Percentiles rank a stretch among this genome's conserved stretches.
These are phyloP conservation scores for Crocuta crocuta DNA, from an alignment of 2,113 vertebrate species.

Conservation along the genomic window DNA sequence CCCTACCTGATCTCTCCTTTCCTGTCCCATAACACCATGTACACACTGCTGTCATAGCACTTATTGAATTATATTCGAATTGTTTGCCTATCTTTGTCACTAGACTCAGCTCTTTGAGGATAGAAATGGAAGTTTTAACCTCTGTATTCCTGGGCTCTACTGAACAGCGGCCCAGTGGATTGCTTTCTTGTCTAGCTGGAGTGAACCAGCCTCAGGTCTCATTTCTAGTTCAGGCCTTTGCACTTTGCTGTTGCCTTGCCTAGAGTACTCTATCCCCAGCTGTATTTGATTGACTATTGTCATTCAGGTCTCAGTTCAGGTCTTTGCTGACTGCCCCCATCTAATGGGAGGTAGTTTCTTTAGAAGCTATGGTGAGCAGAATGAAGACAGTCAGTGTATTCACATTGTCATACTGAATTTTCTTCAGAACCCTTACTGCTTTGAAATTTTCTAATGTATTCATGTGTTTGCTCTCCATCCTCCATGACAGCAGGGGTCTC, in stretches of 20 bases:
- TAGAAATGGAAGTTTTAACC: background rate
- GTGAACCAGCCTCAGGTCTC: background rate
- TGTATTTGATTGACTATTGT: background rate
- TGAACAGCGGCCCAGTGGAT: background rate
- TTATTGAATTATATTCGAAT: background rate
- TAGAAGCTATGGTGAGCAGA: too few species aligned
- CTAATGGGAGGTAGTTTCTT: background rate
- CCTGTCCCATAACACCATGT: background rate
- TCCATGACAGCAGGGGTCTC: background rate
- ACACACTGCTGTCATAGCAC: background rate
- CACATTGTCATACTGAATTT: background rate
- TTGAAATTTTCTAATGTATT: slow-evolving; percentile 24
- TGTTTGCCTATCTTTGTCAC: background rate
- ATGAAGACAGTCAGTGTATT: background rate
- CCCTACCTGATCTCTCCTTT: background rate
- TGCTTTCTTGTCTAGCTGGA: background rate
- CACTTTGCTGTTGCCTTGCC: background rate
- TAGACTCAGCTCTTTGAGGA: background rate
- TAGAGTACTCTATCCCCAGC: background rate
- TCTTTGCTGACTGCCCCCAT: background rate
- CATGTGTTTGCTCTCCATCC: background rate
- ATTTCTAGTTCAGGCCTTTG: background rate
- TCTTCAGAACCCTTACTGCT: background rate
- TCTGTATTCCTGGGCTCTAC: background rate
- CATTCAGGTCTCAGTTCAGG: slow-evolving; percentile 5